Percentiles rank a stretch among this genome's conserved stretches.
phyloP scores from a whole-genome alignment of 2,797 vertebrate genomes.

The Lepilemur septentrionalis region DNA sequence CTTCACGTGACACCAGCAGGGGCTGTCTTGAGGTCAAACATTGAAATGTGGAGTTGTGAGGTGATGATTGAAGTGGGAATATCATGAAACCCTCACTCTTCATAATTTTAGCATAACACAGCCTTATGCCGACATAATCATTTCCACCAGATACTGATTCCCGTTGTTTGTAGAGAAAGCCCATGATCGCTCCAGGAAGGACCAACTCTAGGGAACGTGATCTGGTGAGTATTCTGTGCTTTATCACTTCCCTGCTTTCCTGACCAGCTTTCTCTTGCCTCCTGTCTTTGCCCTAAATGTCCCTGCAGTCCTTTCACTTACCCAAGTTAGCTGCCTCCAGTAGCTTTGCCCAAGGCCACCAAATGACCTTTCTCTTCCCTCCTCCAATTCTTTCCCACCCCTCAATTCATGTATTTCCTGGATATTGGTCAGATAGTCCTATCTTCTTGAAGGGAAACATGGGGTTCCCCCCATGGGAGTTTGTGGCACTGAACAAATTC shows the following conservation, averaged over 20 bases:
- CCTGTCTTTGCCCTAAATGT: not conserved
- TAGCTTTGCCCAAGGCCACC: not conserved
- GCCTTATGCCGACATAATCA: constrained; percentile 67
- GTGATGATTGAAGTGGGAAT: constrained; percentile 79
- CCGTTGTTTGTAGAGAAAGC: not conserved
- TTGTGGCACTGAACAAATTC: not conserved
- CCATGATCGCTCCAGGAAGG: not conserved
- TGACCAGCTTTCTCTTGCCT: not conserved
- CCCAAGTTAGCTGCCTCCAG: not conserved
- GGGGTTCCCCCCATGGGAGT: not conserved
- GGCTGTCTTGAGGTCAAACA: constrained; percentile 81
- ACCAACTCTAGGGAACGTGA: not conserved
- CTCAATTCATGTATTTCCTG: not conserved
- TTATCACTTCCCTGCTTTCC: not conserved
- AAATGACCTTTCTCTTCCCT: not conserved
- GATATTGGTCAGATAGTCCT: not conserved
- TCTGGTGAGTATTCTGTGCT: not conserved
- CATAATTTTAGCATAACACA: constrained; percentile 76
- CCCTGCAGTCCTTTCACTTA: not conserved
- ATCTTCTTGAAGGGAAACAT: not conserved
- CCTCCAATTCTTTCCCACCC: not conserved
- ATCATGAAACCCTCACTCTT: constrained; percentile 80
- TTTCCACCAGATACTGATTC: constrained; percentile 74
- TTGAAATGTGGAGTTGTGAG: constrained; percentile 81
- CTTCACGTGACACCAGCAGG: constrained; percentile 80